A percentile compares a stretch with the other conserved stretches of the same genome.
Conservation (phyloP, 2,888 invertebrate species). For the Lampropteryx suffumata region DNA sequence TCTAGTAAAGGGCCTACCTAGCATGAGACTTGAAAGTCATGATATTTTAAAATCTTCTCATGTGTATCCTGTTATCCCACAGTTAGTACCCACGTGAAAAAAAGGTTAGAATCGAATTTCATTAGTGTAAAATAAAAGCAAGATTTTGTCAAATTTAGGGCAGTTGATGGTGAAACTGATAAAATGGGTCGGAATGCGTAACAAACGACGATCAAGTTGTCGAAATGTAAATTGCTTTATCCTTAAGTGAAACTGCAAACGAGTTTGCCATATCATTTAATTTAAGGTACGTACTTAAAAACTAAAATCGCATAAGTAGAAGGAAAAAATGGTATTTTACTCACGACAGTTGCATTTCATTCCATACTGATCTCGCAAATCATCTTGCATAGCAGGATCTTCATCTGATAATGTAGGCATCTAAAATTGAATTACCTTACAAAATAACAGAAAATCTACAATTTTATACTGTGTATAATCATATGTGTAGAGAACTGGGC, state of each 20-base stretch:
- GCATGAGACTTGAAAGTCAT: no score
- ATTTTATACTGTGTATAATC: no score
- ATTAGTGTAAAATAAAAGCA: no score
- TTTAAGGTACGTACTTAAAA: background rate
- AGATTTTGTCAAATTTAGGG: no score
- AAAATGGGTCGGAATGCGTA: background rate
- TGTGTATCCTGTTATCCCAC: no score
- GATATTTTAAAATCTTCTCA: no score
- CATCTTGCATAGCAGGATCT: constrained; percentile 29
- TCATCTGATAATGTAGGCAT: constrained; percentile 34
- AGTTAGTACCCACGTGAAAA: no score
- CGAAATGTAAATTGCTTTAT: constrained; percentile 17
- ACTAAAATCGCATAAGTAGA: background rate
- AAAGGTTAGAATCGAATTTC: no score
- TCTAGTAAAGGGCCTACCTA: no score
- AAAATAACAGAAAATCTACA: background rate
- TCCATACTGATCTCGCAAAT: constrained; percentile 38
- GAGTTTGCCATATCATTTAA: constrained; percentile 2
- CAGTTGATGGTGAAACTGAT: constrained; percentile 5
- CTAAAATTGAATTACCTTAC: constrained; percentile 27
- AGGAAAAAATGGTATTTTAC: constrained; percentile 36
- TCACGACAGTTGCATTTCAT: constrained; percentile 67
- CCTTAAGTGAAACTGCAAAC: background rate
- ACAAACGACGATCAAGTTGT: background rate
- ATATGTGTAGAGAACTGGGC: no score